phyloP scores from a whole-genome alignment of 2,797 vertebrate genomes.

The Chanos chanos region DNA sequence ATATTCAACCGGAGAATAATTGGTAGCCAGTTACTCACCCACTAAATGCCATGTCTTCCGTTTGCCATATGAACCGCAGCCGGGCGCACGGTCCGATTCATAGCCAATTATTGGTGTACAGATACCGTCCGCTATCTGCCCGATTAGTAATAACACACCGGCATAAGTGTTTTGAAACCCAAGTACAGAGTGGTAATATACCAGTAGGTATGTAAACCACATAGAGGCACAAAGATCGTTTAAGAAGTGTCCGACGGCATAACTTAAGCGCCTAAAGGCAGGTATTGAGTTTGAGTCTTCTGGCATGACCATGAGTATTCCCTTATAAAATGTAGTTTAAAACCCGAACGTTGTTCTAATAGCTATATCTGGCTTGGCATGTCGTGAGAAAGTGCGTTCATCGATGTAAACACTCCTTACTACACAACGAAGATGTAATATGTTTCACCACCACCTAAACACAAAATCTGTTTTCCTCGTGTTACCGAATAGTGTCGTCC shows the following conservation, averaged over 20 bases:
- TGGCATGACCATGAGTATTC: conserved; percentile 61
- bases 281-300: conserved; percentile 52
- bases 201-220: conserved; percentile 94
- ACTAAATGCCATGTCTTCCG: conserved; percentile 90
- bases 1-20: neutral
- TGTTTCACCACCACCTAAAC: no score
- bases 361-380: no score
- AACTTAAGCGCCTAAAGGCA: conserved; percentile 66
- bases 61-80: conserved; percentile 79
- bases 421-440: neutral
- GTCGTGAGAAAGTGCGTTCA: no score
- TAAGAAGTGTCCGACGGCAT: conserved; percentile 84
- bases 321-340: no score
- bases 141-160: conserved; percentile 79
- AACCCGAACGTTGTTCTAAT: no score
- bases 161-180: conserved; percentile 79
- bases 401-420: no score
- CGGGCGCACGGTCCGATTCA: conserved; percentile 78
- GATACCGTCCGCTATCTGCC: conserved; percentile 83
- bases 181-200: conserved; percentile 87
- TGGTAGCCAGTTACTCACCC: conserved; percentile 65
- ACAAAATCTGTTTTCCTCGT: no score
- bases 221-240: conserved; percentile 92
- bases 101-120: conserved; percentile 88
- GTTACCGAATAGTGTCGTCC: no score